These are phyloP conservation scores for Leptinotarsa haldemani DNA, from an alignment of 2,888 invertebrate genomes.

Conservation along the genomic window DNA sequence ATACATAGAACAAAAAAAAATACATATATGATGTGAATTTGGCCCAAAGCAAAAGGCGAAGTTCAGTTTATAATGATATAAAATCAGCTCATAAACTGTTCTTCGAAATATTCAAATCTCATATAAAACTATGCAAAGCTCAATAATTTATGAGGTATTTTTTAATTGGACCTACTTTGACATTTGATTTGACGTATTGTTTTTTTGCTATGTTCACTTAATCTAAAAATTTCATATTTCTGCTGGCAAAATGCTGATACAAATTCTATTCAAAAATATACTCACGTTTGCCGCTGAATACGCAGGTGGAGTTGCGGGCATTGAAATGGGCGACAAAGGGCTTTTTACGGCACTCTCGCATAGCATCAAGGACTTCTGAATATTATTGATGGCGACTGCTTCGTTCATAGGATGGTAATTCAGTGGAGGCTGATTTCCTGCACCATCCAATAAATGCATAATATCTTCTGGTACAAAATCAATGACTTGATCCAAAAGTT, in stretches of 20 bases:
- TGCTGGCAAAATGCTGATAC: not conserved
- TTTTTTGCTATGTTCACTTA: no score
- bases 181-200: no score
- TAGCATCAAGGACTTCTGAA: conserved; percentile 91
- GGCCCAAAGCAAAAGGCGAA: no score
- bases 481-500: conserved; percentile 76
- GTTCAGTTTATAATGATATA: no score
- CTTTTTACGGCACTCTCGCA: conserved; percentile 72
- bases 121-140: no score
- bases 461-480: conserved; percentile 59
- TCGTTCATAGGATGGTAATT: conserved; percentile 69
- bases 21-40: no score
- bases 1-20: no score
- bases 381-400: conserved; percentile 87
- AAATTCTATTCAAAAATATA: conserved; percentile 17
- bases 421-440: conserved; percentile 48
- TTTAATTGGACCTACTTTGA: no score
- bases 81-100: no score
- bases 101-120: no score
- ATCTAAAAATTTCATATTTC: no score
- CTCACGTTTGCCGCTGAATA: conserved; percentile 67
- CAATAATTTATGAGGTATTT: no score
- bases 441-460: conserved; percentile 64
- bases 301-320: conserved; percentile 72
- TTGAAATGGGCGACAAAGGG: conserved; percentile 69